Base-by-base conservation (phyloP, 1,140 invertebrate species). In the Armadillidium nasatum region DNA sequence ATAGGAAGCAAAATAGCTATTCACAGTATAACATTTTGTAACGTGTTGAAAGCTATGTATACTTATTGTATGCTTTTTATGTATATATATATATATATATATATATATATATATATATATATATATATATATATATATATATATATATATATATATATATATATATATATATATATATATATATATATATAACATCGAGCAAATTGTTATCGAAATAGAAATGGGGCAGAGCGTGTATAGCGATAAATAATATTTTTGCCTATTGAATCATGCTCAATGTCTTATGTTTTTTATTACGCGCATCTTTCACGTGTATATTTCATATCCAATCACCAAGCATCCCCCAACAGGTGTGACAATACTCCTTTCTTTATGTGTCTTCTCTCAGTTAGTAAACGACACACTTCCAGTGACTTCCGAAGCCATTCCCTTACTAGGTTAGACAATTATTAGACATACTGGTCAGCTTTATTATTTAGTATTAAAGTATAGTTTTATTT, bases 311-410 rank as follows among this genome's bases (percentile, higher is more conserved):
- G 50, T 19, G 50, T 60, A 15, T 13, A 15, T 60, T 60, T 19
- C 50, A 15, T 15, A 19, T 60, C 50, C 50, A 60, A 60, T 19
- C 50, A 60, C 19, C 50, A 13, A 60, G 19, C 50, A 60, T 54
- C 69, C 73, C 72, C 73, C 71, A 72, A 73, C 77, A 91, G 90
- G 90, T 83, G 90, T 91, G 78, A 91, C 90, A 83, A 90, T 92
- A 83, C 87, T 92, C 73, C 88, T 92, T 79, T 91, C 90, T 76
- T 86, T 92, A 81, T 91, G 90, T 83, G 90, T 91, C 80, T 91
- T 92, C 86, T 90, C 91, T 85, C 86, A 92, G 81, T 87, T 92
- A 84, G 86, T 92, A 81, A 89, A 86, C 79, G 84, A 89, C 86
- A 86, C 88, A 74, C 88, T 91, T 81, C 90, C 90, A 69, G 89